Base-by-base conservation (phyloP, 1,140 invertebrate genomes). In the Anastatus disparis region DNA sequence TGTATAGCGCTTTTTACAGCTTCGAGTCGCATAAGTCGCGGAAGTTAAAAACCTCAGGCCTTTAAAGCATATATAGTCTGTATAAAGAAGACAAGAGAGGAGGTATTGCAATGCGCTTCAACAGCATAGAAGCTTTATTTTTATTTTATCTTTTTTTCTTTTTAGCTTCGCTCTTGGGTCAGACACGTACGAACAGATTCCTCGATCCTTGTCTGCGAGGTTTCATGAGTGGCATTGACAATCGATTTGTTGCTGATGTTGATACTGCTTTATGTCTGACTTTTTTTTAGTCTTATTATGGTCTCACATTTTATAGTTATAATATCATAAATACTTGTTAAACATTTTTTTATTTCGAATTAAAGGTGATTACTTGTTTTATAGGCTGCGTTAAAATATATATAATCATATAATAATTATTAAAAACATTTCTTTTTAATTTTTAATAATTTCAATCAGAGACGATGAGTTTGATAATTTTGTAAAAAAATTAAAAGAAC, bases 171-270 rank as follows among this genome's bases (percentile, higher is more conserved):
- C 4, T n/a, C n/a, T 4, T 13, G 24, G 7, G 35, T 13, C 31
- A 15, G 31, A 40, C 55, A 61, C 44, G 66, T 68, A 59, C 29
- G 50, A 35, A 46, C 22, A 38, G 42, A 70, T 70, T 50, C 59
- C 27, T 63, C 42, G 46, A 56, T 63, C 38, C 52, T 63, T 48
- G 59, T 63, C 50, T 70, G 38, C 20, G 27, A 56, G 48, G n/a
- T 56, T 56, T 53, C 68, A 63, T 27, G 68, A 63, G 68, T 70
- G 40, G 68, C 68, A 70, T 70, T 50, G 59, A 46, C 59, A 70
- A 70, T 70, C 59, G 50, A 63, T 56, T 48, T 40, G 42, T 13
- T 35, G 22, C 31, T 17, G 15, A 31, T 46, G 35, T 20, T n/a
- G 29, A 6, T 10, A 35, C 13, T 35, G 8, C 27, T 46, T 46